These are phyloP conservation scores for Platysteira castanea DNA, from an alignment of 2,113 vertebrate genomes.

Conservation along the genomic window DNA sequence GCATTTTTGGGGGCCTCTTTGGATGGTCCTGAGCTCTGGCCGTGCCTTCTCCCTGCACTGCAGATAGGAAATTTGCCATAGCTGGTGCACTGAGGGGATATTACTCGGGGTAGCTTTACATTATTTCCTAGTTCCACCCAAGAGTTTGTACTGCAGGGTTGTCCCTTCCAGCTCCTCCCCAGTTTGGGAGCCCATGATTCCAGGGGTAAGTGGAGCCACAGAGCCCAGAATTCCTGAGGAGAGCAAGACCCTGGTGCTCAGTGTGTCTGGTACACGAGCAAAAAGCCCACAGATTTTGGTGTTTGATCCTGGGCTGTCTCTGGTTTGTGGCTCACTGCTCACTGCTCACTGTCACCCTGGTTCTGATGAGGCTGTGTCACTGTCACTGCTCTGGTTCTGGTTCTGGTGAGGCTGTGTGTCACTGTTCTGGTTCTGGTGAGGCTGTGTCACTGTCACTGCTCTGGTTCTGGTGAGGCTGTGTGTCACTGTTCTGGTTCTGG, in stretches of 20 bases:
- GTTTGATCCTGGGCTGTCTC: background rate
- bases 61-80: background rate
- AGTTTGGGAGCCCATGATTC: background rate
- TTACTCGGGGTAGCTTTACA: background rate
- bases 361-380: background rate
- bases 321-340: background rate
- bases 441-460: no score
- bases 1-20: background rate
- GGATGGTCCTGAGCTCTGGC: background rate
- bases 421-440: no score
- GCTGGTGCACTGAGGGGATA: background rate
- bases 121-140: background rate
- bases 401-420: no score
- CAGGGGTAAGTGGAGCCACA: background rate
- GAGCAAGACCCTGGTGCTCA: background rate
- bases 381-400: no score
- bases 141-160: background rate
- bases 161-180: background rate
- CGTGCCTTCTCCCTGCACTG: background rate
- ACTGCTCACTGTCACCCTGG: no score
- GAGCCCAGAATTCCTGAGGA: background rate
- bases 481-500: no score
- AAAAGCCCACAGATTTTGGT: background rate
- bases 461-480: no score
- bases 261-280: background rate